Conservation (phyloP, 2,113 vertebrate species). For the Misgurnus anguillicaudatus region DNA sequence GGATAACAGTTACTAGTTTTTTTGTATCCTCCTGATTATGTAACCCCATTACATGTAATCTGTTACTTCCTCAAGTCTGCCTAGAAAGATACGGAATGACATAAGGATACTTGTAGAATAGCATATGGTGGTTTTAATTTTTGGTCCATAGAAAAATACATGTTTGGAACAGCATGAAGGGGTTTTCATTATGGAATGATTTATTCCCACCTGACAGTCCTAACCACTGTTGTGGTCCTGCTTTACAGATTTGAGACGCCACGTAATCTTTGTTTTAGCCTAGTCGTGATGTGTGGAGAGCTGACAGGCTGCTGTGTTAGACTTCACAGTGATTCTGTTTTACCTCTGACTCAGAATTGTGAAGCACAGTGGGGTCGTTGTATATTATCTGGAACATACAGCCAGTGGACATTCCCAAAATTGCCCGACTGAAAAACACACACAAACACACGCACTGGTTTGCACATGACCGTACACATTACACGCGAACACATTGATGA, state of each 20-base stretch:
- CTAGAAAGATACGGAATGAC: no score
- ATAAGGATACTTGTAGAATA: no score
- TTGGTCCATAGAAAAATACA: no score
- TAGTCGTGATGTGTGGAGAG: neutral
- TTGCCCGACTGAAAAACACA: neutral
- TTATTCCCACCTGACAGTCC: no score
- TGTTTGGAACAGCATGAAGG: neutral
- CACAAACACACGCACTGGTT: neutral
- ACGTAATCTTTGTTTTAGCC: neutral
- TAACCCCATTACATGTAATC: no score
- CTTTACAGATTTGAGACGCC: neutral
- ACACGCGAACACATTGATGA: constrained; percentile 12
- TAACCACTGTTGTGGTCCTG: no score
- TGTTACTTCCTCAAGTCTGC: no score
- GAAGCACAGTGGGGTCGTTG: neutral
- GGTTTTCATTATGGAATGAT: neutral
- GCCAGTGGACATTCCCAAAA: neutral
- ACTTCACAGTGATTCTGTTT: neutral
- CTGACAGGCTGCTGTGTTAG: neutral
- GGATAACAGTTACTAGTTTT: no score
- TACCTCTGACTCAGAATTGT: constrained; percentile 9
- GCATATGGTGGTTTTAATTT: no score
- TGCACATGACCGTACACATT: constrained; percentile 29
- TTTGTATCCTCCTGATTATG: no score
- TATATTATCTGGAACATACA: constrained; percentile 4